phyloP scores from a whole-genome alignment of 2,113 vertebrate species.

The Bufo gargarizans region DNA sequence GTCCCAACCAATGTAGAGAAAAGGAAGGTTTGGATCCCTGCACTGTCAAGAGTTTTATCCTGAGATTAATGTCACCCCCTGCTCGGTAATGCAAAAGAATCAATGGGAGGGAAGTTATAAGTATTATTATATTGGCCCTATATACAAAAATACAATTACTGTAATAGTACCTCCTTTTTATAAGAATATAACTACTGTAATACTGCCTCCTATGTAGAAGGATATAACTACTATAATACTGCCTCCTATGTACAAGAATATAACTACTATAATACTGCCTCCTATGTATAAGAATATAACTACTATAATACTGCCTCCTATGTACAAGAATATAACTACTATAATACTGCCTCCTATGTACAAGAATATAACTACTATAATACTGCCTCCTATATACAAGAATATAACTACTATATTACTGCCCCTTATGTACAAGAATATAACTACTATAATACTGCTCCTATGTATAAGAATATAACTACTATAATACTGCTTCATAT shows the following conservation, averaged over 20 bases:
- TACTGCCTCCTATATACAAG: neutral
- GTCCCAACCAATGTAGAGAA: no score
- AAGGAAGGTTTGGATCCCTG: no score
- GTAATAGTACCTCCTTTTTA: no score
- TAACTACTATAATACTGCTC: neutral
- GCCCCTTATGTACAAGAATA: no score
- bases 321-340: constrained; percentile 3
- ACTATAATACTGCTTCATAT: neutral
- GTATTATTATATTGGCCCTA: neutral
- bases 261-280: neutral
- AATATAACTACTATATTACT: neutral
- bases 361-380: no score
- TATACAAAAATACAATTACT: neutral
- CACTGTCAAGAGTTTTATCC: no score
- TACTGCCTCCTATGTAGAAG: neutral
- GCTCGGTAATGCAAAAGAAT: no score
- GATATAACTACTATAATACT: neutral
- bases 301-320: neutral
- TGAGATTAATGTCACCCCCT: no score
- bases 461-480: neutral
- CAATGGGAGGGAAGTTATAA: neutral
- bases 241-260: no score
- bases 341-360: neutral
- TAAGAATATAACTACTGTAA: no score
- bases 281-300: neutral